These are phyloP conservation scores for Diloba caeruleocephala DNA, from an alignment of 2,888 invertebrate genomes.

Conservation along the genomic window DNA sequence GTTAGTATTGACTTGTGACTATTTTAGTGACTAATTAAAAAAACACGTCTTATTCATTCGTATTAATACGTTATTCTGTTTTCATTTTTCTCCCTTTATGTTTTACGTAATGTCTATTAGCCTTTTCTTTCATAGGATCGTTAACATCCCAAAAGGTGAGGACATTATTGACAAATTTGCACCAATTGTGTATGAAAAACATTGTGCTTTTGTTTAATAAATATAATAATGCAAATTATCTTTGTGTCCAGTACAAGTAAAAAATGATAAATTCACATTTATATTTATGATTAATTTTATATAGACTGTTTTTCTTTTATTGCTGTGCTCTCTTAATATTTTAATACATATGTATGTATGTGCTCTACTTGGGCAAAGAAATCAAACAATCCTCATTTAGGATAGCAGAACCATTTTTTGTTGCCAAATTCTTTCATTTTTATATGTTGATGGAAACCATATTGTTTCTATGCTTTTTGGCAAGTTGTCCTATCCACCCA, in stretches of 20 bases:
- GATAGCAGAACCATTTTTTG: constrained; percentile 39
- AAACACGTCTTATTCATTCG: too few species aligned
- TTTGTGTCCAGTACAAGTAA: too few species aligned
- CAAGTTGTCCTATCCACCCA: constrained; percentile 34
- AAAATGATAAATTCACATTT: too few species aligned
- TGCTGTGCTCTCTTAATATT: constrained; percentile 2
- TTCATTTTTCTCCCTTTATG: too few species aligned
- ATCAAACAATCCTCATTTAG: constrained; percentile 29
- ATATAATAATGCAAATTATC: not conserved
- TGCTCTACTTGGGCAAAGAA: constrained; percentile 34
- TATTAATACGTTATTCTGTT: too few species aligned
- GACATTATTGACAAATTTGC: constrained; percentile 8
- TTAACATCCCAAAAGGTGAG: constrained; percentile 7
- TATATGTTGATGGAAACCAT: constrained; percentile 15
- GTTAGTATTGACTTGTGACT: too few species aligned
- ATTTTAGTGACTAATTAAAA: too few species aligned
- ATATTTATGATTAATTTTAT: not conserved
- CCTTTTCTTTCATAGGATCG: constrained; percentile 4
- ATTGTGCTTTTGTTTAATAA: constrained; percentile 10
- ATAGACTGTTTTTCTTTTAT: too few species aligned
- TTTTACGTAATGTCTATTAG: not conserved
- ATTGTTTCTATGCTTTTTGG: constrained; percentile 9
- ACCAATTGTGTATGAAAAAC: constrained; percentile 6
- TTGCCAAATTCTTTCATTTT: constrained; percentile 28
- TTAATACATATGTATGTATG: constrained; percentile 5